A percentile compares a stretch with the other conserved stretches of the same genome.
These are phyloP conservation scores for Amaurobius ferox DNA, from an alignment of 2,888 invertebrate genomes.

Conservation along the genomic window DNA sequence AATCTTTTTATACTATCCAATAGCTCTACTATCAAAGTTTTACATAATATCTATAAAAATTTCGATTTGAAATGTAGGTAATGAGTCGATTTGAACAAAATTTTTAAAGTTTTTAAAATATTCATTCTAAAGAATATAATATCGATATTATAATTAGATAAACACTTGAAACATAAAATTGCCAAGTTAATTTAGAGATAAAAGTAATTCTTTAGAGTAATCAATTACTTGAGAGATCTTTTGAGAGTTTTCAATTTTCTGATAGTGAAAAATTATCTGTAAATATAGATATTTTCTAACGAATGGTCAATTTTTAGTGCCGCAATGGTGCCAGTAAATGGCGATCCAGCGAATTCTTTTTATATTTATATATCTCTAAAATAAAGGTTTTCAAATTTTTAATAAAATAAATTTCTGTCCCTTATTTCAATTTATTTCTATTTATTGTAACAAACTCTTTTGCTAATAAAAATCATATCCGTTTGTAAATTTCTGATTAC, in stretches of 20 bases:
- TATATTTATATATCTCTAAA: neutral
- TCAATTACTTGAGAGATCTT: neutral
- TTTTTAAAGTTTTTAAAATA: neutral
- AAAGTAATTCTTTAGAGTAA: neutral
- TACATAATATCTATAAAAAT: neutral
- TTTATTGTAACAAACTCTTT: neutral
- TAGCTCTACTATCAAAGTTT: neutral
- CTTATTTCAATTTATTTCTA: neutral
- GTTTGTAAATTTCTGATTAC: too few relatives aligned
- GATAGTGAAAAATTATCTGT: neutral
- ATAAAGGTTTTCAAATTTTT: neutral
- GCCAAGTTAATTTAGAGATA: neutral
- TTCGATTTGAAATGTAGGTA: neutral
- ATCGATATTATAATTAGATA: neutral
- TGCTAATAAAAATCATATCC: neutral
- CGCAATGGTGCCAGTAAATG: neutral
- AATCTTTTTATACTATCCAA: conserved; percentile 10
- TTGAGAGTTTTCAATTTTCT: neutral
- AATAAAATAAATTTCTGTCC: neutral
- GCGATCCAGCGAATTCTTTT: neutral
- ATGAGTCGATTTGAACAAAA: neutral
- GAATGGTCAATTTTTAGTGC: neutral
- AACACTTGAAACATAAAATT: neutral
- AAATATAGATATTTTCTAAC: neutral
- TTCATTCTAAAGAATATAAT: neutral